Percentiles rank a stretch among this genome's conserved stretches.
Evolutionary conservation across 2,888 invertebrate species (phyloP).

Genomic region (Andrena praecox): DNA sequence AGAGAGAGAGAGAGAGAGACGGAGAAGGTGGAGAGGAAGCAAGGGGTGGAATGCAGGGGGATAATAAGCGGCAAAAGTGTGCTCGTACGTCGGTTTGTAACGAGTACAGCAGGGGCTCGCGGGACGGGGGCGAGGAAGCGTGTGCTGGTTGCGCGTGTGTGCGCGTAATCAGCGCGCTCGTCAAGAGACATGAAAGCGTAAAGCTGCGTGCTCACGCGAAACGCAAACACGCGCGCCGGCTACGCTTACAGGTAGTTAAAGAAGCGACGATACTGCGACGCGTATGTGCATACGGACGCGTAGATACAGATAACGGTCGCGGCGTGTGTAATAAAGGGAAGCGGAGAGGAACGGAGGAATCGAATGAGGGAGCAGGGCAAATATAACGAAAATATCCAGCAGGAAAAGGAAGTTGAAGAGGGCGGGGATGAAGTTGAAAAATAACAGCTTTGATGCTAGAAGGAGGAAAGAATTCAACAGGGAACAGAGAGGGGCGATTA

Average conservation of each 20-base stretch:
- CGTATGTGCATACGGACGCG: neutral
- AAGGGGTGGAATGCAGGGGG: slow-evolving; percentile 17
- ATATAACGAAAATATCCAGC: neutral
- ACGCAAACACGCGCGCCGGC: neutral
- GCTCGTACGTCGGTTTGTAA: slow-evolving; percentile 33
- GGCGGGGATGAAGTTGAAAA: too few species aligned
- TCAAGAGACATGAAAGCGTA: slow-evolving; percentile 4
- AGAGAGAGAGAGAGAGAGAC: neutral
- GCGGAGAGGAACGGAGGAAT: too few species aligned
- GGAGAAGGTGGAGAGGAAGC: neutral
- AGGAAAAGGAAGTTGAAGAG: neutral
- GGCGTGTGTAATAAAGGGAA: neutral
- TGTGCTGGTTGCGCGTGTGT: slow-evolving; percentile 15
- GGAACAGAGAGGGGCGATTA: too few species aligned
- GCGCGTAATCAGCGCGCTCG: slow-evolving; percentile 36
- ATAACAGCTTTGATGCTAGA: too few species aligned
- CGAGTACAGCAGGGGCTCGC: slow-evolving; percentile 26
- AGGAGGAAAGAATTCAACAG: too few species aligned
- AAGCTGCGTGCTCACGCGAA: slow-evolving; percentile 1
- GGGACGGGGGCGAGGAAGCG: slow-evolving; percentile 27
- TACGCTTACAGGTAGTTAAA: slow-evolving; percentile 28
- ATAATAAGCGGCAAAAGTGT: slow-evolving; percentile 49
- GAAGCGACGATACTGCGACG: slow-evolving; percentile 12
- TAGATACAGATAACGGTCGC: neutral
- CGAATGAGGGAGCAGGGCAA: too few species aligned